Evolutionary conservation across 1,140 invertebrate species (phyloP).

Genomic region (Pygmarrhopalites habei): DNA sequence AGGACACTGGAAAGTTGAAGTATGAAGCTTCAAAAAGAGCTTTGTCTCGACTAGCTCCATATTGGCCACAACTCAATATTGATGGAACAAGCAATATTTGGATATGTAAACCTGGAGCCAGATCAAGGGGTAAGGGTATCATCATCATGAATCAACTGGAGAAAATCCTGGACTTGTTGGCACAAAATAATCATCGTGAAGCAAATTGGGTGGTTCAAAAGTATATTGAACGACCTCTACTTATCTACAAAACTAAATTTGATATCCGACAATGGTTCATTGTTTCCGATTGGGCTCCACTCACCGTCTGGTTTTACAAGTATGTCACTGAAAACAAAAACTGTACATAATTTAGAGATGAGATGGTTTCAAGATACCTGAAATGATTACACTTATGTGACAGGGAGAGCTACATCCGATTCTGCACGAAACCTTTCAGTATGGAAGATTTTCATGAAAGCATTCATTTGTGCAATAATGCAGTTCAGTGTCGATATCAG

Average conservation of each 20-base stretch:
- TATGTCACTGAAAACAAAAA: conserved; percentile 43
- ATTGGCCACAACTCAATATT: conserved; percentile 72
- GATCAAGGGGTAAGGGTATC: conserved; percentile 84
- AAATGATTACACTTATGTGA: conserved; percentile 7
- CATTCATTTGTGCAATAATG: conserved; percentile 87
- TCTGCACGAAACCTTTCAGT: conserved; percentile 85
- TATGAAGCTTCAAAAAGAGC: conserved; percentile 47
- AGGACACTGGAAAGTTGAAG: conserved; percentile 45
- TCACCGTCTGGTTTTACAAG: conserved; percentile 91
- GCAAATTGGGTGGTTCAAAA: conserved; percentile 39
- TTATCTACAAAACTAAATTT: conserved; percentile 86
- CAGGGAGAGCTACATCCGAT: conserved; percentile 81
- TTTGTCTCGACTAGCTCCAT: conserved; percentile 54
- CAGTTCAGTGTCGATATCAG: conserved; percentile 84
- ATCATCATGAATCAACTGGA: conserved; percentile 76
- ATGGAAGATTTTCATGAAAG: conserved; percentile 86
- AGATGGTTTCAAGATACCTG: neutral
- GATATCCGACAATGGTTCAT: conserved; percentile 91
- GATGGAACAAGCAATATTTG: conserved; percentile 74
- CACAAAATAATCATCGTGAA: conserved; percentile 49
- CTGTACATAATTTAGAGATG: no score
- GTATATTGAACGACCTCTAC: conserved; percentile 62
- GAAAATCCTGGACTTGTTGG: conserved; percentile 64
- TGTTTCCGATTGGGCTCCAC: conserved; percentile 76
- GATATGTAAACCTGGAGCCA: conserved; percentile 92